These are phyloP conservation scores for Pocillopora damicornis DNA, from an alignment of 64 coral and sea anemone genomes.

Conservation along the genomic window DNA sequence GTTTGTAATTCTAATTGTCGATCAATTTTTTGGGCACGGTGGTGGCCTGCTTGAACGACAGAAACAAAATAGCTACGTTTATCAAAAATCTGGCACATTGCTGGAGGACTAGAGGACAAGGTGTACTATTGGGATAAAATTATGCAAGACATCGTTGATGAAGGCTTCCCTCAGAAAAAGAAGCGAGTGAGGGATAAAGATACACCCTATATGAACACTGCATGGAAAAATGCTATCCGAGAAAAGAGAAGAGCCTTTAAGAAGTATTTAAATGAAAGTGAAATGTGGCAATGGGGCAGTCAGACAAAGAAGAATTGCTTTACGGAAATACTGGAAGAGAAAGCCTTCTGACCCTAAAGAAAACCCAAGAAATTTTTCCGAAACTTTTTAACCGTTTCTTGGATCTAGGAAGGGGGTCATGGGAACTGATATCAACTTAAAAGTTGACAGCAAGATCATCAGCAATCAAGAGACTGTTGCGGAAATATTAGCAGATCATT, in stretches of 20 bases:
- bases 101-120: too few species aligned
- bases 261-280: slow-evolving; percentile 2
- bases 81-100: too few species aligned
- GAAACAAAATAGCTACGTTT: too few species aligned
- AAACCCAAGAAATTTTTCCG: not conserved
- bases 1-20: too few species aligned
- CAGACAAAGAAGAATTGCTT: slow-evolving; percentile 32
- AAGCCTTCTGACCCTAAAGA: not conserved
- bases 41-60: too few species aligned
- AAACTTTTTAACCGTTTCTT: not conserved
- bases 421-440: too few species aligned
- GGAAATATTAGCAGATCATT: slow-evolving; percentile 26
- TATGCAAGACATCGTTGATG: slow-evolving; percentile 8
- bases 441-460: not conserved
- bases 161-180: slow-evolving; percentile 43
- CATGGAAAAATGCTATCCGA: slow-evolving; percentile 51
- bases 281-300: slow-evolving; percentile 36
- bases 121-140: not conserved
- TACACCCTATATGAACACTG: slow-evolving; percentile 53
- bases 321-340: slow-evolving; percentile 33
- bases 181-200: slow-evolving; percentile 53
- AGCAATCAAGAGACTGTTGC: slow-evolving; percentile 15
- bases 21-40: too few species aligned
- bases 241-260: slow-evolving; percentile 20
- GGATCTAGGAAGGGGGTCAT: not conserved